Evolutionary conservation across 2,797 vertebrate genomes (phyloP).

Genomic region (Anas capensis): DNA sequence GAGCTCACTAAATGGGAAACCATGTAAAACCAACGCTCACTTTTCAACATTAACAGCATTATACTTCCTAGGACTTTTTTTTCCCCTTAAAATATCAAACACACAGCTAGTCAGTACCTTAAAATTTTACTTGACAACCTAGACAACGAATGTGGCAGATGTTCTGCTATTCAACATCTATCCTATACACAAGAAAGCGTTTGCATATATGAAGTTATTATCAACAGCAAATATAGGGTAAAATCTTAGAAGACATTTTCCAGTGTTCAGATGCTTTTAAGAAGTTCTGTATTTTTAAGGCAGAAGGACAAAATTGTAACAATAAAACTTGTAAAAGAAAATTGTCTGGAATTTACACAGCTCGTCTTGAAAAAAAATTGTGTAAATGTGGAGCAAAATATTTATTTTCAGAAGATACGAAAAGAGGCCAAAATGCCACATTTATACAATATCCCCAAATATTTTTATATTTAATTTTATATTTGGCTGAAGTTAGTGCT

Average conservation of each 20-base stretch:
- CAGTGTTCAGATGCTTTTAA: not conserved
- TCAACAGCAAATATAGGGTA: not conserved
- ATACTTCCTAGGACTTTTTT: too few species aligned
- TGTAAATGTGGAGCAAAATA: not conserved
- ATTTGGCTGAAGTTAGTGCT: not conserved
- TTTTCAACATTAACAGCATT: not conserved
- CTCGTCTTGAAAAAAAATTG: not conserved
- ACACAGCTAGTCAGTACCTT: not conserved
- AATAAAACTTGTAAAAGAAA: not conserved
- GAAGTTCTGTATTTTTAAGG: not conserved
- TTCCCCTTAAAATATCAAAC: not conserved
- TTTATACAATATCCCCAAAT: not conserved
- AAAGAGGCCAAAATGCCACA: not conserved
- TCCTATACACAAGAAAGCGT: not conserved
- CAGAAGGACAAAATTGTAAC: not conserved
- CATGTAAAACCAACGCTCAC: too few species aligned
- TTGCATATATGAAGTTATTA: not conserved
- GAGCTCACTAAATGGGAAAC: not conserved
- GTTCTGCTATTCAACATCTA: not conserved
- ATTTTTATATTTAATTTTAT: not conserved
- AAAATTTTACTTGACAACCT: not conserved
- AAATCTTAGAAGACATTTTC: not conserved
- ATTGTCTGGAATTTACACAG: not conserved
- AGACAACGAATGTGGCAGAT: not conserved
- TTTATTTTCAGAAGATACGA: not conserved